These are phyloP conservation scores for Ardeotis arabs DNA, from an alignment of 2,113 vertebrate genomes.

Conservation along the genomic window DNA sequence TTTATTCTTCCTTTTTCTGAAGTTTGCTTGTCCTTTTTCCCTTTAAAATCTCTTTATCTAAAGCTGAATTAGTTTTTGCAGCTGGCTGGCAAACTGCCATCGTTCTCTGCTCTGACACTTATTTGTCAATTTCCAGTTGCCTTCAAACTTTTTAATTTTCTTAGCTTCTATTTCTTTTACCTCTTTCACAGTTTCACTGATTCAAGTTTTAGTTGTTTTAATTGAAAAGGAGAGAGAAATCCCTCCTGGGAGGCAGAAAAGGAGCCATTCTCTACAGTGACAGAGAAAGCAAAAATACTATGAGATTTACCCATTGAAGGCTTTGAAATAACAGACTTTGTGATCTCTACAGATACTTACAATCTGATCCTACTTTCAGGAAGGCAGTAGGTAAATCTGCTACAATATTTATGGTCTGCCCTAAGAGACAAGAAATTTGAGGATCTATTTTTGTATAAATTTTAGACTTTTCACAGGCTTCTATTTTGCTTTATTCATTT, in stretches of 20 bases:
- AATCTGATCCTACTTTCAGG: not conserved
- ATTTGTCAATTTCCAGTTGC: constrained; percentile 64
- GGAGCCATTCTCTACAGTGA: not conserved
- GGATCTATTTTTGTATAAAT: not conserved
- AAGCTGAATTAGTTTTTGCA: constrained; percentile 67
- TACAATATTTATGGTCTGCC: not conserved
- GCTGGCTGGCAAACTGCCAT: constrained; percentile 66
- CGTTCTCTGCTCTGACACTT: constrained; percentile 36
- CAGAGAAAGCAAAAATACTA: constrained; percentile 3
- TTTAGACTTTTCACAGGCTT: not conserved
- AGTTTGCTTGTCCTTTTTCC: constrained; percentile 60
- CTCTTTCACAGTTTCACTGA: not conserved
- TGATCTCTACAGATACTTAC: not conserved
- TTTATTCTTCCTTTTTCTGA: constrained; percentile 58
- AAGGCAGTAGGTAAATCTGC: not conserved
- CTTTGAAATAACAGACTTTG: not conserved
- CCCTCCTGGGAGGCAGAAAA: not conserved
- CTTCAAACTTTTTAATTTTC: constrained; percentile 45
- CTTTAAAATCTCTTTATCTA: constrained; percentile 71
- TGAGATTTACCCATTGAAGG: not conserved
- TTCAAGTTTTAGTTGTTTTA: constrained; percentile 50
- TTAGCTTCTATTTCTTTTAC: constrained; percentile 16
- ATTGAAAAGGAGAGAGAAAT: not conserved
- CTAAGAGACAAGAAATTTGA: not conserved
- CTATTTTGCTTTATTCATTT: not conserved